Conservation (phyloP, 1,140 invertebrate species). For the Trichogramma pretiosum region DNA sequence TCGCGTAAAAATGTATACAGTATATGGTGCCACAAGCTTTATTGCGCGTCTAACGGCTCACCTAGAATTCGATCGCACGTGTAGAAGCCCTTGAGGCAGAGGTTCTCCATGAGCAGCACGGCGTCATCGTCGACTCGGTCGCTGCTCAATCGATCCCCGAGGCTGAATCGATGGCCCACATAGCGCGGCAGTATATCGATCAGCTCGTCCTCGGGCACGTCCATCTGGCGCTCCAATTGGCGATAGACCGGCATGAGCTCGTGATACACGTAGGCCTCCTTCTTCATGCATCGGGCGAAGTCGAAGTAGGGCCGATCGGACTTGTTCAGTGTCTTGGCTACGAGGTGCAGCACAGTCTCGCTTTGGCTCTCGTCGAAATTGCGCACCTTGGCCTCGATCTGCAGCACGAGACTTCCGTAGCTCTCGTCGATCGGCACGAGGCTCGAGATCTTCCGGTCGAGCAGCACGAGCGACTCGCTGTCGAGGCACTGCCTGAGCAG, state of each 20-base stretch:
- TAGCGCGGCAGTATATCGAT: neutral
- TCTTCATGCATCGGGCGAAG: neutral
- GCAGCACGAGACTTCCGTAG: neutral
- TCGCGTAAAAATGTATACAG: neutral
- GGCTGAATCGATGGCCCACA: neutral
- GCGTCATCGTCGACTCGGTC: slow-evolving; percentile 47
- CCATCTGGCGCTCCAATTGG: neutral
- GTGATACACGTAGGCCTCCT: neutral
- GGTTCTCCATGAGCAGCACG: slow-evolving; percentile 50
- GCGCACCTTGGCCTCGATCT: neutral
- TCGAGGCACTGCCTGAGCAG: neutral
- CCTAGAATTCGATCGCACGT: slow-evolving; percentile 36
- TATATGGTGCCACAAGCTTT: neutral
- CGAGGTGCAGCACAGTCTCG: slow-evolving; percentile 1
- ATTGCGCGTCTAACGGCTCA: neutral
- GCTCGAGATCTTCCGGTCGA: neutral
- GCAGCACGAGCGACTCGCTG: neutral
- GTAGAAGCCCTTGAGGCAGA: slow-evolving; percentile 44
- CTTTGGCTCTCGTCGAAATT: neutral
- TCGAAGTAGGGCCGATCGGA: neutral
- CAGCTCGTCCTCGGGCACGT: neutral
- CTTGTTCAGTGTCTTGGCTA: neutral
- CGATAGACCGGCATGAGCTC: neutral
- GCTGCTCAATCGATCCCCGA: slow-evolving; percentile 21
- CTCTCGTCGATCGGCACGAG: neutral